A percentile compares a stretch with the other conserved stretches of the same genome.
Evolutionary conservation across 1,140 invertebrate genomes (phyloP).

Genomic region (Condylostylus longicornis): DNA sequence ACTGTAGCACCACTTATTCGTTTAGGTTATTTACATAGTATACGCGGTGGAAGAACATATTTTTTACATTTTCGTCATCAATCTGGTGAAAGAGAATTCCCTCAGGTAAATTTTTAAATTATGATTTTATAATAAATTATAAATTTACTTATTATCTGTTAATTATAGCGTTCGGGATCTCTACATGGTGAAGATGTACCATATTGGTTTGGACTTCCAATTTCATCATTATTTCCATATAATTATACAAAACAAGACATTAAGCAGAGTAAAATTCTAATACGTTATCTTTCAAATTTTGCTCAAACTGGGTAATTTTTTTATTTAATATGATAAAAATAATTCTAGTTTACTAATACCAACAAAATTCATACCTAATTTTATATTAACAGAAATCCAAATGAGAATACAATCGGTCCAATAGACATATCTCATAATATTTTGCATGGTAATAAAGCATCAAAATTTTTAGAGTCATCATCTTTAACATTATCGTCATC

Average conservation of each 20-base stretch:
- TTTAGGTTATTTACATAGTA: constrained; percentile 63
- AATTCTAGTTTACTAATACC: too few species aligned
- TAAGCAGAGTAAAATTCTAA: constrained; percentile 53
- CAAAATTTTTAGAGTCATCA: not conserved
- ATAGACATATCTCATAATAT: constrained; percentile 2
- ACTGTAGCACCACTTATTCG: constrained; percentile 68
- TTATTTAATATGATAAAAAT: too few species aligned
- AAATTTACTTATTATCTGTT: constrained; percentile 8
- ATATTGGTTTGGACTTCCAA: constrained; percentile 80
- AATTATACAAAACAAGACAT: constrained; percentile 60
- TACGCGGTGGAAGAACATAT: constrained; percentile 61
- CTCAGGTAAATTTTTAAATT: constrained; percentile 44
- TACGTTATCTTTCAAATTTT: constrained; percentile 72
- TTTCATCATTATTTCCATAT: constrained; percentile 49
- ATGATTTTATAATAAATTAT: too few species aligned
- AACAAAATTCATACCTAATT: too few species aligned
- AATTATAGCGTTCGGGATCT: constrained; percentile 49
- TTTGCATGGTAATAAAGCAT: not conserved
- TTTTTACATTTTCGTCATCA: constrained; percentile 80
- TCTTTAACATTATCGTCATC: not conserved
- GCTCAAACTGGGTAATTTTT: constrained; percentile 58
- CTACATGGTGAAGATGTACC: constrained; percentile 90
- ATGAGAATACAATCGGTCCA: not conserved
- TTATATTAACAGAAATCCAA: constrained; percentile 4
- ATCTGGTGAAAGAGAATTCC: constrained; percentile 55